A percentile compares a stretch with the other conserved stretches of the same genome.
Conservation (phyloP, 2,113 vertebrate species). For the Callithrix jacchus region DNA sequence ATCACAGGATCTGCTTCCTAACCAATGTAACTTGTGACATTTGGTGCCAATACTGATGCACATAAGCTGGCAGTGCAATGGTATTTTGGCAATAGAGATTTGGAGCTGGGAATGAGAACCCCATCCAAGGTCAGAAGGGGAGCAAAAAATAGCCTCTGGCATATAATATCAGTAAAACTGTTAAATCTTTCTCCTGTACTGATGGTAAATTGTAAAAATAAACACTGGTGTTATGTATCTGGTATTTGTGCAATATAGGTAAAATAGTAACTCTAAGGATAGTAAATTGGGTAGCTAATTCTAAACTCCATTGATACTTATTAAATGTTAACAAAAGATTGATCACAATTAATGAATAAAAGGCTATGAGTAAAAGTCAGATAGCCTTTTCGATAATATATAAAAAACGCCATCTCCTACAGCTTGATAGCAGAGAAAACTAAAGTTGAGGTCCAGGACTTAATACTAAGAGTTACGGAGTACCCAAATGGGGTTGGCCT, state of each 20-base stretch:
- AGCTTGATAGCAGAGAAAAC: background rate
- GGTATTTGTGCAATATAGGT: background rate
- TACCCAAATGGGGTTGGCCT: background rate
- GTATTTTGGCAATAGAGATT: background rate
- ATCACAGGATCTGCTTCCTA: background rate
- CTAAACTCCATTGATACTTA: background rate
- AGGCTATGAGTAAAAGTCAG: background rate
- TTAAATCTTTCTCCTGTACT: background rate
- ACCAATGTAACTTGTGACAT: background rate
- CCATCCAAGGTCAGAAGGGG: too few relatives aligned
- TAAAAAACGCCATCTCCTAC: background rate
- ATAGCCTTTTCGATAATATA: background rate
- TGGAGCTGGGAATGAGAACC: background rate
- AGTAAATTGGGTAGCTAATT: background rate
- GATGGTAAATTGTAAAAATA: background rate
- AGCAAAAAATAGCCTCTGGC: background rate
- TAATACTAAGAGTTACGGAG: background rate
- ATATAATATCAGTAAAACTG: background rate
- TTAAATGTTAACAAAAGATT: background rate
- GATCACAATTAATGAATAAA: background rate
- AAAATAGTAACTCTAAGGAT: background rate
- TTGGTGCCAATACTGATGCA: background rate
- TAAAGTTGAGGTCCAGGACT: background rate
- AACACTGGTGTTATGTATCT: background rate
- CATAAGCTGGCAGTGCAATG: background rate